A percentile compares a stretch with the other conserved stretches of the same genome.
Evolutionary conservation across 2,888 invertebrate species (phyloP).

Genomic region (Caradrina kadenii): DNA sequence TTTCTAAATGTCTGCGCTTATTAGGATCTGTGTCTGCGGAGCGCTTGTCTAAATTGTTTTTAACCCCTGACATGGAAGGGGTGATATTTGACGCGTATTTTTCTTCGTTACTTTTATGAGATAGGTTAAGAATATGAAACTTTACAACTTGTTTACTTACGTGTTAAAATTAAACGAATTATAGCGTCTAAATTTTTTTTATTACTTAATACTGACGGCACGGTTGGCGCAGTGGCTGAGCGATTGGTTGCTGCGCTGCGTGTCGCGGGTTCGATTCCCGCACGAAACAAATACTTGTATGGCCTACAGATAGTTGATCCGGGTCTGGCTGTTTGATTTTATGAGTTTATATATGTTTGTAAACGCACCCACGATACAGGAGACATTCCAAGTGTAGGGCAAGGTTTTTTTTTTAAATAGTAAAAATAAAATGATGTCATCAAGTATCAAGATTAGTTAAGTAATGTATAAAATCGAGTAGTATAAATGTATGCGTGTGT

Average conservation of each 20-base stretch:
- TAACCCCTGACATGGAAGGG: slow-evolving; percentile 34
- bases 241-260: too few species aligned
- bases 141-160: slow-evolving; percentile 17
- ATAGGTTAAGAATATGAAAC: slow-evolving; percentile 15
- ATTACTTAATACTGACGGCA: too few species aligned
- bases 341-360: too few species aligned
- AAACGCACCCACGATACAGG: too few species aligned
- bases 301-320: too few species aligned
- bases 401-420: too few species aligned
- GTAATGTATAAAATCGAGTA: not conserved
- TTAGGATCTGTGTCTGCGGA: slow-evolving; percentile 53
- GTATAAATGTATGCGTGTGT: not conserved
- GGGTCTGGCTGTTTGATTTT: too few species aligned
- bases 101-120: slow-evolving; percentile 1
- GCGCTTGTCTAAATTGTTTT: slow-evolving; percentile 52
- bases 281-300: too few species aligned
- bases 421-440: not conserved
- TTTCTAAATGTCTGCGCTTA: slow-evolving; percentile 50
- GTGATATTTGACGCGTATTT: slow-evolving; percentile 34
- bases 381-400: too few species aligned
- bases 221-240: too few species aligned
- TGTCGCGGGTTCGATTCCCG: too few species aligned
- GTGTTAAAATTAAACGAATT: not conserved
- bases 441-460: not conserved
- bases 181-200: not conserved